A percentile compares a stretch with the other conserved stretches of the same genome.
Conservation (phyloP, 64 coral and sea anemone genomes). For the Montipora sp. region DNA sequence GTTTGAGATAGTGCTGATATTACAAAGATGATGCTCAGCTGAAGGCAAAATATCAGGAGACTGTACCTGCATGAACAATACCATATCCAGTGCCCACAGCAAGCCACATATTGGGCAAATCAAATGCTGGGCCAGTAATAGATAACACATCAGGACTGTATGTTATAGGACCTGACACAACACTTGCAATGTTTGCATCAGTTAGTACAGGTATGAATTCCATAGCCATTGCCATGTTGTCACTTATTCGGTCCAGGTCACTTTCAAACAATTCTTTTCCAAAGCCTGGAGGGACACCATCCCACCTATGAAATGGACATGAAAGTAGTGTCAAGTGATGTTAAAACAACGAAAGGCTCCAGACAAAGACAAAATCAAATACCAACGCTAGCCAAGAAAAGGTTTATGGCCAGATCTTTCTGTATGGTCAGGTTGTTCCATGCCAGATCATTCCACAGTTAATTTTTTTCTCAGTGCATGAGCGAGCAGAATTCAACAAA, state of each 20-base stretch:
- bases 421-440: too few relatives aligned
- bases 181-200: slow-evolving; percentile 92
- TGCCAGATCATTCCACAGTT: too few relatives aligned
- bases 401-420: too few relatives aligned
- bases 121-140: slow-evolving; percentile 82
- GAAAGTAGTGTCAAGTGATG: too few relatives aligned
- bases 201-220: slow-evolving; percentile 78
- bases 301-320: slow-evolving; percentile 81
- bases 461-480: too few relatives aligned
- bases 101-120: slow-evolving; percentile 92
- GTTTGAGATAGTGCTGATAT: too few relatives aligned
- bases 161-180: slow-evolving; percentile 92
- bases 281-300: slow-evolving; percentile 91
- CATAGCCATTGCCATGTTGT: slow-evolving; percentile 83
- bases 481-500: too few relatives aligned
- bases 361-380: too few relatives aligned
- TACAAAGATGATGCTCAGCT: not conserved
- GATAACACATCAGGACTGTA: slow-evolving; percentile 86
- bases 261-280: slow-evolving; percentile 99
- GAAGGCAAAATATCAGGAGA: not conserved
- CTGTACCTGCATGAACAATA: slow-evolving; percentile 87
- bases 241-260: slow-evolving; percentile 91
- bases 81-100: slow-evolving; percentile 93
- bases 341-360: too few relatives aligned
- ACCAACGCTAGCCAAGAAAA: too few relatives aligned